Evolutionary conservation across 2,888 invertebrate genomes (phyloP), one percentile per base, ranked within the genome.

Genomic region (Stramonita haemastoma): DNA sequence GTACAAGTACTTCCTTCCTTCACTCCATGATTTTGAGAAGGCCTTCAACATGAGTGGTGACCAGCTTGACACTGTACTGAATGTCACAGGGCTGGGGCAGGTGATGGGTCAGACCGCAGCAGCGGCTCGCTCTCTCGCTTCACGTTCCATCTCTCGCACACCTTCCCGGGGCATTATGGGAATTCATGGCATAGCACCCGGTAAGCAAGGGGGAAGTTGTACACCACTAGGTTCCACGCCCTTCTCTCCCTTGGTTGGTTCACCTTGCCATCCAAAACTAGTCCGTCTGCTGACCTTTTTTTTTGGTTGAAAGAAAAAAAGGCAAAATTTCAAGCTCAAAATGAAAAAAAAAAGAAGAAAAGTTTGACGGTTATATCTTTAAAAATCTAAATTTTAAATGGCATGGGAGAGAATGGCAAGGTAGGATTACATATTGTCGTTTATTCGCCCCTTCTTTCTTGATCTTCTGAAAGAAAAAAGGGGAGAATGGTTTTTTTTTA

Each of bases 141-240:
- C 89, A 83, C 89, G 89, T 70, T 83, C 89, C 85, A 89, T 89
- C 89, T 85, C 89, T 29, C 89, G 89, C 85, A 56, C 85, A 34
- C 89, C 89, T 26, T 46, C 89, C 89, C 22, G 89, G 46, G 85
- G 89, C 84, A 89, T 89, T 89, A 83, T 89, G 89, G 89, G 89
- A 84, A 89, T 89, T 89, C 89, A 89, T 85, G 89, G 89, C 89
- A 70, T 89, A 85, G 73, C 83, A 70, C 85, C 89, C 32, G 89
- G 89, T 89, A 89, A 89, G 89, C 79, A 77, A 87, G 87, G 87
- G 87, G 87, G 46, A 32, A n/a, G 8, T 26, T 29, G 86, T 73
- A 87, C 87, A 87, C 87, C 87, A 87, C 87, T 87, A 87, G 70
- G n/a, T 34, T 13, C n/a, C 19, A 19, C 29, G 60, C 88, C 84